Conservation (phyloP, 2,888 invertebrate genomes). For the Aphodius granarius region DNA sequence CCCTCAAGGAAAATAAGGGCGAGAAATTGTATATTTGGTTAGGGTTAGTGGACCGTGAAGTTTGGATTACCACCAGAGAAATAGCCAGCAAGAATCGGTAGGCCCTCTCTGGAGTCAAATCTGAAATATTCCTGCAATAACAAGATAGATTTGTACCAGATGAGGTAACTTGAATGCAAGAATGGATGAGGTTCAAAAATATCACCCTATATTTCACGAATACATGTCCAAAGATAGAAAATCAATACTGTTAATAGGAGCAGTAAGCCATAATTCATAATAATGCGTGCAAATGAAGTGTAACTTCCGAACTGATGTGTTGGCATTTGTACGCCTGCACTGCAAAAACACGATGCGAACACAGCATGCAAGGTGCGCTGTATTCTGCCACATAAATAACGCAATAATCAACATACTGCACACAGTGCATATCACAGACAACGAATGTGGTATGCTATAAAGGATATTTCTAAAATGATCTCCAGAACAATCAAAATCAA, state of each 20-base stretch:
- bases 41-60: neutral
- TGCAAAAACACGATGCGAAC: neutral
- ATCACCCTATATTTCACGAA: too few relatives aligned
- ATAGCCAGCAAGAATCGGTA: neutral
- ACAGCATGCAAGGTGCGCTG: neutral
- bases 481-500: too few relatives aligned
- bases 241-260: neutral
- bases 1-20: neutral
- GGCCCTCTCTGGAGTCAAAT: neutral
- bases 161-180: too few relatives aligned
- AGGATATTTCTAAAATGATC: too few relatives aligned
- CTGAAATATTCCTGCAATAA: neutral
- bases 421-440: neutral
- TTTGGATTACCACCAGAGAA: neutral
- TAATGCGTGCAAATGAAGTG: neutral
- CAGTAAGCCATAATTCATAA: neutral
- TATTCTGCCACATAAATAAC: neutral
- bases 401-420: neutral
- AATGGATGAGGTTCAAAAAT: too few relatives aligned
- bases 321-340: neutral
- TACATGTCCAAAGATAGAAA: neutral
- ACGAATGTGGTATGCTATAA: too few relatives aligned
- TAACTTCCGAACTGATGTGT: neutral
- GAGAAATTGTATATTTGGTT: neutral
- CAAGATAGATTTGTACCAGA: neutral